Base-by-base conservation (phyloP, 1,140 invertebrate genomes). In the Dreissena polymorpha region DNA sequence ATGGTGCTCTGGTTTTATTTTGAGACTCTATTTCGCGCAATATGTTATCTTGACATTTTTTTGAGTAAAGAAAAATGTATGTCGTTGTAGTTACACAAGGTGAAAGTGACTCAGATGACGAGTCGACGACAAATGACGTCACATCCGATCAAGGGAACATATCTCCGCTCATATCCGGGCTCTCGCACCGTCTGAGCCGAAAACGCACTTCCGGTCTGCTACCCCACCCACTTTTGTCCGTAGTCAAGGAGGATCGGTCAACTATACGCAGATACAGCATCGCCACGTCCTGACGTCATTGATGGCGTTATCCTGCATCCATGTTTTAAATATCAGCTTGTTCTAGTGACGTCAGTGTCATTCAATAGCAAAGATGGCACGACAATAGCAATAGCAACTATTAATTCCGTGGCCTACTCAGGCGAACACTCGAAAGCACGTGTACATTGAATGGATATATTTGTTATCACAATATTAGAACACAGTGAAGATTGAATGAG, bases 161-260 rank as follows among this genome's bases (percentile, higher is more conserved):
- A 63, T 67, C 21, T 68, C 77, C 74, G 55, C 80, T 57, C 73
- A 78, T 72, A 51, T 72, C 75, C 23, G 16, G 27, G n/a, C 21
- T 53, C 16, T 27, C 64, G 25, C 21, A 55, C 50, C 74, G 79
- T 18, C 64, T 68, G 68, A 55, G 73, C 63, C 39, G 76, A 55
- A 84, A 86, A 79, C 70, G 83, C 49, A 77, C 73, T 68, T 23
- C 69, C 39, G 51, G 82, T 65, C 21, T 82, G 51, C 74, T 85
- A 27, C 69, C 80, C 55, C 74, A 81, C 77, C 39, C 83, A 13
- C 27, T 85, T 39, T 68, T 86, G 55, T 65, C 50, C 64, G 63
- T 69, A 18, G 75, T 79, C 25, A 73, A 79, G 60, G 76, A 80
- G 67, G 63, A 51, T 49, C 53, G 78, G 16, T 72, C 60, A 57